phyloP scores from a whole-genome alignment of 2,888 invertebrate genomes.

The Noctua janthe region DNA sequence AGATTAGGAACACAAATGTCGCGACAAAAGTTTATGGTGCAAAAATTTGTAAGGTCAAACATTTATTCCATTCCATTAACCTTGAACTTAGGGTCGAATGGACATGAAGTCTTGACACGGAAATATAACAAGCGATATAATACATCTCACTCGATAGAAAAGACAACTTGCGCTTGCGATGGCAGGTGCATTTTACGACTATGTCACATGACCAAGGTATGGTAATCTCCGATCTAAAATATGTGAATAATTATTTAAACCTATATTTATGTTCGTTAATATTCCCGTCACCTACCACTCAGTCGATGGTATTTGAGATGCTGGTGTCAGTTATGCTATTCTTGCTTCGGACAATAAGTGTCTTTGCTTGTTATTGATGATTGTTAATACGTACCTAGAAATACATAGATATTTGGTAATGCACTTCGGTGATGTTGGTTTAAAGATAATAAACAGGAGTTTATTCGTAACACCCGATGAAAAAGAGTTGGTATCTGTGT shows the following conservation, averaged over 20 bases:
- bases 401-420: neutral
- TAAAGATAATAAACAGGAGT: neutral
- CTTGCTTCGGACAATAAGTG: neutral
- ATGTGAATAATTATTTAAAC: slow-evolving; percentile 36
- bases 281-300: slow-evolving; percentile 19
- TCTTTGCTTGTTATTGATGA: neutral
- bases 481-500: neutral
- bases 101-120: slow-evolving; percentile 1
- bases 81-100: slow-evolving; percentile 21
- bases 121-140: slow-evolving; percentile 14
- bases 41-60: neutral
- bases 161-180: neutral
- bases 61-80: slow-evolving; percentile 32
- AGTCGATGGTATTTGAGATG: neutral
- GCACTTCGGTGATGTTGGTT: neutral
- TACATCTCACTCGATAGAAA: neutral
- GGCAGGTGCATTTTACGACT: slow-evolving; percentile 27
- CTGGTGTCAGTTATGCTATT: slow-evolving; percentile 4
- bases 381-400: neutral
- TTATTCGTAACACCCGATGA: neutral
- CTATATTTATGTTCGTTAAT: slow-evolving; percentile 34
- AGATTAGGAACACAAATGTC: slow-evolving; percentile 13
- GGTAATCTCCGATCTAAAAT: slow-evolving; percentile 28
- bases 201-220: slow-evolving; percentile 14
- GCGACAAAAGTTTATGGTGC: slow-evolving; percentile 21